A percentile compares a stretch with the other conserved stretches of the same genome.
Evolutionary conservation across 1,140 invertebrate genomes (phyloP).

Genomic region (Arion vulgaris): DNA sequence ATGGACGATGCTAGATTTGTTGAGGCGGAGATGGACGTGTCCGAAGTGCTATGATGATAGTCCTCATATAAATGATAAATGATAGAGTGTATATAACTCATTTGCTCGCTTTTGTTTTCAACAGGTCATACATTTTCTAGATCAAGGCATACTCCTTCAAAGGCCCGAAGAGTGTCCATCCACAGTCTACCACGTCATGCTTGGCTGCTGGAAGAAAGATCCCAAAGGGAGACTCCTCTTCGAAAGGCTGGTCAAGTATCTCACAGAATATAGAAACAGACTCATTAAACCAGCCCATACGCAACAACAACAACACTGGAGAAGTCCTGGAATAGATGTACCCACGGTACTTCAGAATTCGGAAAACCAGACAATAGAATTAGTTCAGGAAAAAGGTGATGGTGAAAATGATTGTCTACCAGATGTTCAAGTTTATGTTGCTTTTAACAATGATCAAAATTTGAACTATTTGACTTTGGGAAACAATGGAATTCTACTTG

Average conservation of each 20-base stretch:
- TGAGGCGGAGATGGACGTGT: too few relatives aligned
- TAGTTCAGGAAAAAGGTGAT: neutral
- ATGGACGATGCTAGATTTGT: too few relatives aligned
- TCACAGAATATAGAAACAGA: slow-evolving; percentile 70
- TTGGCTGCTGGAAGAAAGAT: slow-evolving; percentile 88
- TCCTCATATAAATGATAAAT: too few relatives aligned
- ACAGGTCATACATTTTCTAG: slow-evolving; percentile 86
- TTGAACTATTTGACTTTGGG: neutral
- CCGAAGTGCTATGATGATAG: too few relatives aligned
- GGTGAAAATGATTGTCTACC: neutral
- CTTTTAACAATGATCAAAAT: neutral
- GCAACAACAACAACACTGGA: neutral
- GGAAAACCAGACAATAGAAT: too few relatives aligned
- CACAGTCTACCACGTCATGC: slow-evolving; percentile 86
- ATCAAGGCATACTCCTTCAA: slow-evolving; percentile 87
- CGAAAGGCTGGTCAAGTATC: slow-evolving; percentile 80
- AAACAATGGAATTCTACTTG: neutral
- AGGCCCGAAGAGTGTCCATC: slow-evolving; percentile 86
- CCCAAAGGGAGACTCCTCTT: slow-evolving; percentile 85
- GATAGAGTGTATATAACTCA: too few relatives aligned
- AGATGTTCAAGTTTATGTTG: neutral
- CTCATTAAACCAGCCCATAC: slow-evolving; percentile 10
- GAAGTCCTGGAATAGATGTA: neutral
- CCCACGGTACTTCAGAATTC: neutral
- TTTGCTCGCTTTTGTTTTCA: too few relatives aligned